Base-by-base conservation (phyloP, 2,797 vertebrate species). In the Vireo griseus region DNA sequence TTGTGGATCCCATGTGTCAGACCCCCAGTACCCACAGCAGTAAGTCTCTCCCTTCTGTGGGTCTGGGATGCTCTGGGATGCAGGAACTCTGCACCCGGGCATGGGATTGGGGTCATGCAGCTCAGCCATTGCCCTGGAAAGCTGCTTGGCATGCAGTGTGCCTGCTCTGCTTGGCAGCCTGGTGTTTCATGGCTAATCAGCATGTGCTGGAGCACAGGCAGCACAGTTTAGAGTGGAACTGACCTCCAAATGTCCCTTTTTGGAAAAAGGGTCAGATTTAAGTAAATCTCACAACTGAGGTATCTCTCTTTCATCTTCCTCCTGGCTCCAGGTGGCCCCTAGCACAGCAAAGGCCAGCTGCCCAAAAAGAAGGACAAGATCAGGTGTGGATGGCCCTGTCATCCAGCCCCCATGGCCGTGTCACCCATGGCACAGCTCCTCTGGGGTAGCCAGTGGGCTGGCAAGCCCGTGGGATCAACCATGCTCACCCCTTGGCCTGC, bases 81-180 rank as follows among this genome's bases (percentile, higher is more conserved):
- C 1, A 15, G 62, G 47, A 71, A 16, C 54, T 71, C 61, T 47
- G 37, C 25, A 51, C 11, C 10, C 2, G 0, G 0, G 3, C 1
- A 1, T 62, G 42, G 50, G 22, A 48, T 0, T 5, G 8, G 84
- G 65, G 50, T 6, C 13, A 29, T 35, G 47, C 0, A 1, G 35
- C 42, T 79, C 67, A 76, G 69, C 5, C 57, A 72, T 68, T 2
- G 2, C 40, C 86, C 54, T 2, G 4, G 54, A 47, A 87, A 89
- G 52, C 92, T 91, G 71, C 54, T 95, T 97, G 88, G 68, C 78
- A 93, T 93, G 81, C 88, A 74, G 54, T 9, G 50, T 78, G 71
- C 35, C 76, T 83, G 75, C 93, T 57, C 26, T 15, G 39, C 94
- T 96, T 95, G 88, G 96, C 71, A 87, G 62, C 77, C 31, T 8